Conservation (phyloP, 2,888 invertebrate genomes). For the Sinodicranocentrus sp. region DNA sequence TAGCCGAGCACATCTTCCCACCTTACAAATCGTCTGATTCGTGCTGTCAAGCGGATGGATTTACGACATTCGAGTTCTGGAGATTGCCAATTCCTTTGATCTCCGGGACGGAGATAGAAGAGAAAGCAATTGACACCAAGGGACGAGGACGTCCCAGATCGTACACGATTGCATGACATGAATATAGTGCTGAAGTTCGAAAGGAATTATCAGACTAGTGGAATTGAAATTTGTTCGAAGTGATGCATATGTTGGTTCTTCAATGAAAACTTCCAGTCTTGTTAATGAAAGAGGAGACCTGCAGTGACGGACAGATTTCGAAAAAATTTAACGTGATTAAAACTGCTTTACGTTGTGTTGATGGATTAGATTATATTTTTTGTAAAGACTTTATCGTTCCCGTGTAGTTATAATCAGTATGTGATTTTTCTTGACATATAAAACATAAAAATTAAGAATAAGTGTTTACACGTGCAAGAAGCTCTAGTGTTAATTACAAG, state of each 20-base stretch:
- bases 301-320: constrained; percentile 19
- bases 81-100: constrained; percentile 86
- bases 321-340: constrained; percentile 22
- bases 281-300: constrained; percentile 32
- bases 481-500: neutral
- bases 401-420: constrained; percentile 7
- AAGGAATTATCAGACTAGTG: too few relatives aligned
- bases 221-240: neutral
- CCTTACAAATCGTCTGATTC: constrained; percentile 76
- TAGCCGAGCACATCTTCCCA: constrained; percentile 98
- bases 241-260: neutral
- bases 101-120: constrained; percentile 25
- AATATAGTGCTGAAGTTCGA: neutral
- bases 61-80: constrained; percentile 95
- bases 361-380: constrained; percentile 36
- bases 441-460: neutral
- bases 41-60: constrained; percentile 81
- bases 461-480: neutral
- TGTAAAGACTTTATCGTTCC: constrained; percentile 33
- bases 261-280: constrained; percentile 11
- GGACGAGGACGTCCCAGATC: constrained; percentile 52
- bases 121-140: constrained; percentile 21
- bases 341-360: constrained; percentile 27
- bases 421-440: constrained; percentile 33
- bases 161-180: constrained; percentile 62